Conservation (phyloP, 1,140 invertebrate species). For the Diprion similis region DNA sequence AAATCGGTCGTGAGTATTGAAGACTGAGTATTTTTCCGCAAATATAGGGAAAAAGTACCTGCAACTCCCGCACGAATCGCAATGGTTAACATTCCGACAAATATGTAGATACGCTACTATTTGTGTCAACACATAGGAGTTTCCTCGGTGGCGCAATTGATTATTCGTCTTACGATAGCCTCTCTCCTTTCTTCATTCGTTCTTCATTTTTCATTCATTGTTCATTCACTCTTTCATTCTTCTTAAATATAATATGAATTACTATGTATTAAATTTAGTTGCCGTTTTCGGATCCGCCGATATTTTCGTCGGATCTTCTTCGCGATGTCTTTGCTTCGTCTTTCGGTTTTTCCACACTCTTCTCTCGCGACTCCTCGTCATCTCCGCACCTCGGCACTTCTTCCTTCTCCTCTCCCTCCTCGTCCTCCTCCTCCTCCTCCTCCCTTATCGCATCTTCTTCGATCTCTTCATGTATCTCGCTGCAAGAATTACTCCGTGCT, state of each 20-base stretch:
- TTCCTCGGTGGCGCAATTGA: too few species aligned
- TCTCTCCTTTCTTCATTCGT: too few species aligned
- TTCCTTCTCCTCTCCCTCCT: slow-evolving; percentile 10
- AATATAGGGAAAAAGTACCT: too few species aligned
- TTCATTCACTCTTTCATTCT: too few species aligned
- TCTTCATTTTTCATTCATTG: too few species aligned
- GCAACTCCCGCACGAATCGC: too few species aligned
- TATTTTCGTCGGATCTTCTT: neutral
- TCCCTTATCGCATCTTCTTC: slow-evolving; percentile 49
- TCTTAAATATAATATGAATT: too few species aligned
- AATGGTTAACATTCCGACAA: too few species aligned
- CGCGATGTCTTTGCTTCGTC: slow-evolving; percentile 5
- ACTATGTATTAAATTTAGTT: neutral
- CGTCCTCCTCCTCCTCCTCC: slow-evolving; percentile 13
- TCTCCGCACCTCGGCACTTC: slow-evolving; percentile 6
- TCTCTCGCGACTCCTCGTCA: slow-evolving; percentile 14
- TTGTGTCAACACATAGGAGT: too few species aligned
- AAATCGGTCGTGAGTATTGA: too few species aligned
- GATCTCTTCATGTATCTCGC: slow-evolving; percentile 64
- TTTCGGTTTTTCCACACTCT: neutral
- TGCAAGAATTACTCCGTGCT: slow-evolving; percentile 58
- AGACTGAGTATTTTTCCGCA: too few species aligned
- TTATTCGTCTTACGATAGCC: neutral
- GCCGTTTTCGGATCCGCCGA: neutral
- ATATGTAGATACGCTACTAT: too few species aligned